Conservation (phyloP, 2,113 vertebrate genomes). For the Callipepla squamata region DNA sequence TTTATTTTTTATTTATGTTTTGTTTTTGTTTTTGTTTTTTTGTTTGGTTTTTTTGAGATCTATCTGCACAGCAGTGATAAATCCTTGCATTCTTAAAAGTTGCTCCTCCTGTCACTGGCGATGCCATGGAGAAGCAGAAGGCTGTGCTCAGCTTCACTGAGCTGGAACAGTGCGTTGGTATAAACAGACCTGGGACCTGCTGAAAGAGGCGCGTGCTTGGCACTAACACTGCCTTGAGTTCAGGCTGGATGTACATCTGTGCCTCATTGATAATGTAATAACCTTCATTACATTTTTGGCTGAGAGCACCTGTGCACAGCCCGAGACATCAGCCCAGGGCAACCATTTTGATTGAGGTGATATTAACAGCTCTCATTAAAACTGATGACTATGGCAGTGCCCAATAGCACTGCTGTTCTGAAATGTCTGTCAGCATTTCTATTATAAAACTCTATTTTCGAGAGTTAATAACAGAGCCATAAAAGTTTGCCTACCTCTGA, state of each 20-base stretch:
- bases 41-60: slow-evolving; percentile 24
- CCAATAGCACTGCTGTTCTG: slow-evolving; percentile 8
- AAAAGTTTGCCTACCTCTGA: slow-evolving; percentile 26
- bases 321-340: slow-evolving; percentile 73
- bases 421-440: slow-evolving; percentile 52
- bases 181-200: slow-evolving; percentile 60
- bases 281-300: slow-evolving; percentile 76
- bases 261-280: slow-evolving; percentile 77
- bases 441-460: slow-evolving; percentile 34
- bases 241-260: slow-evolving; percentile 78
- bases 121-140: slow-evolving; percentile 72
- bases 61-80: background rate
- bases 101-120: background rate
- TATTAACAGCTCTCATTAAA: slow-evolving; percentile 79
- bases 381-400: slow-evolving; percentile 46
- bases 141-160: slow-evolving; percentile 72
- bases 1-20: background rate
- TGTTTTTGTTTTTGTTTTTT: too few species aligned
- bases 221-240: slow-evolving; percentile 60
- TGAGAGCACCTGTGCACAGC: slow-evolving; percentile 78
- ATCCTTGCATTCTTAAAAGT: background rate
- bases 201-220: slow-evolving; percentile 71
- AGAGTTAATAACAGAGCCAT: slow-evolving; percentile 52
- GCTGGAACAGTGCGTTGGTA: slow-evolving; percentile 72
- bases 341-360: slow-evolving; percentile 73